Evolutionary conservation across 2,888 invertebrate genomes (phyloP), one percentile per base, ranked within the genome.

Genomic region (Chaitophorus viminalis): DNA sequence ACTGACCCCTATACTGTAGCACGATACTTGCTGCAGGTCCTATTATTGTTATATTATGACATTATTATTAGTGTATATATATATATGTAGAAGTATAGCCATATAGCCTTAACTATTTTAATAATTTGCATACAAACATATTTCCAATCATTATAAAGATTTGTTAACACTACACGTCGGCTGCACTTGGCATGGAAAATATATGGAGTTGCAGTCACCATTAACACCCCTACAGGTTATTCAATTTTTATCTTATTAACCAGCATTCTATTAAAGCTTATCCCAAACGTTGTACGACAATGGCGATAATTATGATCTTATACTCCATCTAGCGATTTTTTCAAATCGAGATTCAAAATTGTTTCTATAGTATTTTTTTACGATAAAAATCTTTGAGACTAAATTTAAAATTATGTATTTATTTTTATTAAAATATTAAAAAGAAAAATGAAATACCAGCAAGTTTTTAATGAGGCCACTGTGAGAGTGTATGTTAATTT

Each of bases 1-100:
- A 68, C 77, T 85, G 85, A 85, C 85, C 85, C 85, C 46, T 85
- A 76, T 72, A 29, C 33, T 76, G 11, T 39, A 8, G 33, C 60
- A 54, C 74, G 46, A 54, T 72, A 72, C n/a, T 25, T 60, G 33
- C 39, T 25, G 31, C 84, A 84, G 84, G 84, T 84, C 68, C 76
- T 84, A 84, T 68, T 84, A 65, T 65, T 82, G 39, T n/a, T 33
- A 54, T 77, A 52, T 72, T 36, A 75, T 75, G 25, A 36, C 75
- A 77, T 82, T 25, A 60, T 52, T 52, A 52, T 60, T 60, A 60
- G 25, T 60, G 25, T 25, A 60, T 11, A 14, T 46, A 14, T 46
- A 46, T 9, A 46, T 46, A 14, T 46, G 14, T 14, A 14, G 46
- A 14, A 46, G 46, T 46, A 46, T 46, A 46, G 46, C 8, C 46